A percentile compares a stretch with the other conserved stretches of the same genome.
Evolutionary conservation across 2,113 vertebrate species (phyloP).

Genomic region (Ginglymostoma cirratum): DNA sequence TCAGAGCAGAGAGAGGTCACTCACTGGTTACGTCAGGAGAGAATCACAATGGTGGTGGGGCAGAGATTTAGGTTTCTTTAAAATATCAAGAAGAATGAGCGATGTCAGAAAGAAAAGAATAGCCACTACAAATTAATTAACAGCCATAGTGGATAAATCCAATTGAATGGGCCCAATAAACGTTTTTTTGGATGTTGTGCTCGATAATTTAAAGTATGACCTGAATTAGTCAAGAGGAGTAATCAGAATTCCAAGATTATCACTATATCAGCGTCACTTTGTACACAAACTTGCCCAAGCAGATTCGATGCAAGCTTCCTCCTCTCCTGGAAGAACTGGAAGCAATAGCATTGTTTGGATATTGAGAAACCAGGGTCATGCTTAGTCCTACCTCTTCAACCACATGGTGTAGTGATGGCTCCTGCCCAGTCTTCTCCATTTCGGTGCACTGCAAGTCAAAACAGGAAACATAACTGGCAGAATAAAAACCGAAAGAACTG

Average conservation of each 20-base stretch:
- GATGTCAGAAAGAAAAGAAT: background rate
- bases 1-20: background rate
- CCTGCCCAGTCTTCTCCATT: background rate
- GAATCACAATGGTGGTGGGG: background rate
- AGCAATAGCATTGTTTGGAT: too few species aligned
- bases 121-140: background rate
- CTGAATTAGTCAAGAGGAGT: background rate
- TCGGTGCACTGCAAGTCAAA: slow-evolving; percentile 11
- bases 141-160: background rate
- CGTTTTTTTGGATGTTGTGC: background rate
- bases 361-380: background rate
- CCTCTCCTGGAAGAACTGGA: too few species aligned
- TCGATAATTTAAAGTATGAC: background rate
- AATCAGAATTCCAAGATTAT: background rate
- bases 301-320: background rate
- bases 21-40: too few species aligned
- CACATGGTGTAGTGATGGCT: background rate
- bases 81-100: background rate
- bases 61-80: background rate
- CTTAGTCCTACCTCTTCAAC: background rate
- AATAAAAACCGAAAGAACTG: too few species aligned
- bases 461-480: background rate
- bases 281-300: background rate
- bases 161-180: background rate
- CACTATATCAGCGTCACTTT: background rate